Evolutionary conservation across 2,888 invertebrate species (phyloP).

Genomic region (Ophion costatus): DNA sequence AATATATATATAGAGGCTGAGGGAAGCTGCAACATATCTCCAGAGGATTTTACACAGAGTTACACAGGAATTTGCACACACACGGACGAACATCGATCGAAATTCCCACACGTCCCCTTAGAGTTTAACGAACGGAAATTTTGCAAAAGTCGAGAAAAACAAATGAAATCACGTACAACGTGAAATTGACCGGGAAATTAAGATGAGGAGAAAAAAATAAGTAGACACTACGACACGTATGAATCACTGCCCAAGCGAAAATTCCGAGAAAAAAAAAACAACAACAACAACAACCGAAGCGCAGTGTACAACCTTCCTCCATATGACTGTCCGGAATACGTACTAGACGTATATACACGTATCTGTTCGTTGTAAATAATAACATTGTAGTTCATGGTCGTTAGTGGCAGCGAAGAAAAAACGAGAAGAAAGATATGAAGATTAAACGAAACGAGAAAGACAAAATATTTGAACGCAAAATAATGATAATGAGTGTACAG

Average conservation of each 20-base stretch:
- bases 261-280: slow-evolving; percentile 13
- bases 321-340: slow-evolving; percentile 23
- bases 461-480: neutral
- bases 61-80: slow-evolving; percentile 42
- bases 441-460: slow-evolving; percentile 7
- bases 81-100: slow-evolving; percentile 17
- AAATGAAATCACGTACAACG: neutral
- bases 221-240: slow-evolving; percentile 46
- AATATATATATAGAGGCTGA: slow-evolving; percentile 40
- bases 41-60: slow-evolving; percentile 36
- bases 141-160: neutral
- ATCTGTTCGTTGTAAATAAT: slow-evolving; percentile 67
- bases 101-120: slow-evolving; percentile 15
- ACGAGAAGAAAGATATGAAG: slow-evolving; percentile 15
- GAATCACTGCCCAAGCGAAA: slow-evolving; percentile 60
- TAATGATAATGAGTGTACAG: slow-evolving; percentile 60
- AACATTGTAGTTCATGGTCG: slow-evolving; percentile 64
- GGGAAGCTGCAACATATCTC: slow-evolving; percentile 55
- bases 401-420: slow-evolving; percentile 49
- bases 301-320: slow-evolving; percentile 52
- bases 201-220: slow-evolving; percentile 9
- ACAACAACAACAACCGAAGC: slow-evolving; percentile 51
- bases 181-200: neutral
- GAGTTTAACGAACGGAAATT: slow-evolving; percentile 29
- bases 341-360: slow-evolving; percentile 60